phyloP scores from a whole-genome alignment of 2,797 vertebrate species.

The Lepilemur ruficaudatus region DNA sequence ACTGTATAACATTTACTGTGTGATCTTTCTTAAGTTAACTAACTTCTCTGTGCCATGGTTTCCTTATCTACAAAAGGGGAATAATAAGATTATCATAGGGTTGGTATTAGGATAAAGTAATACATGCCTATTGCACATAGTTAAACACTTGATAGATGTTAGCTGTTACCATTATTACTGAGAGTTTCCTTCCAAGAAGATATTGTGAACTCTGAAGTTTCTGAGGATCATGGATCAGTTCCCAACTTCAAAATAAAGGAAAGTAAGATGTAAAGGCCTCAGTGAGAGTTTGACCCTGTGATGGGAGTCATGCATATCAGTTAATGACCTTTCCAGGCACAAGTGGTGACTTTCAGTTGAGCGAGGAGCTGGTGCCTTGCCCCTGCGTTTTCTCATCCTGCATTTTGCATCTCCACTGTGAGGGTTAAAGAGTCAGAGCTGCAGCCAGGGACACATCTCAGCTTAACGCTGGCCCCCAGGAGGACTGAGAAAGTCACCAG shows the following conservation, averaged over 20 bases:
- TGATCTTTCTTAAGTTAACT: not conserved
- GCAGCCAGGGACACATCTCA: not conserved
- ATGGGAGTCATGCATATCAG: not conserved
- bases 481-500: not conserved
- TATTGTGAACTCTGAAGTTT: not conserved
- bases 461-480: not conserved
- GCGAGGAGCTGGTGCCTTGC: rapidly evolving
- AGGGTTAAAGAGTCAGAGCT: not conserved
- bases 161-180: not conserved
- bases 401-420: not conserved
- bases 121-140: not conserved
- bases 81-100: not conserved
- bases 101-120: not conserved
- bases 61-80: not conserved
- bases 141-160: not conserved
- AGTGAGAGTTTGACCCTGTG: not conserved
- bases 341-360: not conserved
- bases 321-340: not conserved
- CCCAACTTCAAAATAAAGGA: not conserved
- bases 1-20: not conserved
- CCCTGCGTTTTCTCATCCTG: not conserved
- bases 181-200: not conserved
- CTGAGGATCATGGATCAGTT: not conserved
- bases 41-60: not conserved
- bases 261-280: not conserved